Evolutionary conservation across 1,140 invertebrate genomes (phyloP), one percentile per base, ranked within the genome.

Genomic region (Hyles euphorbiae): DNA sequence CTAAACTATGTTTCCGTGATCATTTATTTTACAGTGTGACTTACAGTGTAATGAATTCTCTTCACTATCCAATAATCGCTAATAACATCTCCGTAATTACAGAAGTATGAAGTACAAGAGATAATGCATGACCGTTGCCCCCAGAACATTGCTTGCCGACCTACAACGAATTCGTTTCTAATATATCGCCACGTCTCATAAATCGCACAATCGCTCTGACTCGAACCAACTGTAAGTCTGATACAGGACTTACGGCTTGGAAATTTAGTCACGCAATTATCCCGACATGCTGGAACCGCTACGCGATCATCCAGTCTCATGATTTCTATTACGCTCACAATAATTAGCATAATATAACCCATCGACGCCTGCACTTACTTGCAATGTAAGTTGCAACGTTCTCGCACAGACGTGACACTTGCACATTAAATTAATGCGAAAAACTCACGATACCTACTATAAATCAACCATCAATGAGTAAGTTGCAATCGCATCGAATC

Each of bases 401-500:
- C n/a, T 45, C 11, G 6, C 32, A 11, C 3, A 43, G 40, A 44
- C n/a, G 9, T 44, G 12, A 54, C 32, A 45, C 32, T 5, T 5
- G 22, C 47, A 34, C 34, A 34, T 47, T 10, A 7, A 34, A 32
- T 58, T 61, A 56, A 53, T 53, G 59, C 49, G 11, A 61, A 67
- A 72, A 69, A 63, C 58, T 63, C 67, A 65, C 67, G 65, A 65
- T 43, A 6, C 47, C 33, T 46, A 71, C 43, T 46, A 72, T 78
- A 70, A 74, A 73, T 77, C 73, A 79, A 76, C 68, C 65, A 60
- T 70, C 58, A 65, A 65, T 63, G 53, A 52, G 64, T 58, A 50
- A 72, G 58, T 68, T 73, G 63, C 71, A 69, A 78, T 76, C 70
- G 80, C 74, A 76, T 79, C 79, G 81, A 81, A 84, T 84, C 68